Evolutionary conservation across 1,140 invertebrate species (phyloP), one percentile per base, ranked within the genome.

Genomic region (Cherax destructor): DNA sequence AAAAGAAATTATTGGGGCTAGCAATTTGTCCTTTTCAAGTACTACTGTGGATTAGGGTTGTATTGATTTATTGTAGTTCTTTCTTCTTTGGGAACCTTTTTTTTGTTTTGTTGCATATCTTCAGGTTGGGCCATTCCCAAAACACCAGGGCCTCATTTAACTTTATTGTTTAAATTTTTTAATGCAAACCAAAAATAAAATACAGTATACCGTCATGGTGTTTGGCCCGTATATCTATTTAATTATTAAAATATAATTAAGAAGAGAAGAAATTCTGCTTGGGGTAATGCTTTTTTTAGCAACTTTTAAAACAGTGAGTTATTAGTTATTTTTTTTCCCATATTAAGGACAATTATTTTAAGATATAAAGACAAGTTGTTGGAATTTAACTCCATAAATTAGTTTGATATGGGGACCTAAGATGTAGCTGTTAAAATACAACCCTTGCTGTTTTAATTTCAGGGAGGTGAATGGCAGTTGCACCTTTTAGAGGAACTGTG

Each of bases 401-500:
- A 18, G 69, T 74, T 16, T 74, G 69, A 74, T 74, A 74, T 74
- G 69, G 69, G 69, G 0, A 74, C 11, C 69, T 74, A 74, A 74
- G 21, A 21, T 65, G 21, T 74, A 30, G 69, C 69, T 74, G 69
- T 30, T 74, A 74, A 30, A 74, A 74, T 74, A 30, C 69, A 74
- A 78, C 74, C 30, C 91, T 92, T 88, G 74, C 91, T 92, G 91
- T 92, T 92, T 92, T 85, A 88, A 88, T 84, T 59, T 76, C 91
- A 92, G 91, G 91, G 89, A 92, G 87, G 91, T 85, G 59, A 72
- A 56, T 88, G 86, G 91, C 86, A 88, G 91, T 92, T 92, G 91
- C 91, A 88, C 72, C 76, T 83, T 87, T 85, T 91, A 86, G 89
- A 59, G 83, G 83, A 78, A 79, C 84, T 86, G 84, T 91, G 89